Conservation (phyloP, 2,888 invertebrate genomes). For the Odontothrips loti region DNA sequence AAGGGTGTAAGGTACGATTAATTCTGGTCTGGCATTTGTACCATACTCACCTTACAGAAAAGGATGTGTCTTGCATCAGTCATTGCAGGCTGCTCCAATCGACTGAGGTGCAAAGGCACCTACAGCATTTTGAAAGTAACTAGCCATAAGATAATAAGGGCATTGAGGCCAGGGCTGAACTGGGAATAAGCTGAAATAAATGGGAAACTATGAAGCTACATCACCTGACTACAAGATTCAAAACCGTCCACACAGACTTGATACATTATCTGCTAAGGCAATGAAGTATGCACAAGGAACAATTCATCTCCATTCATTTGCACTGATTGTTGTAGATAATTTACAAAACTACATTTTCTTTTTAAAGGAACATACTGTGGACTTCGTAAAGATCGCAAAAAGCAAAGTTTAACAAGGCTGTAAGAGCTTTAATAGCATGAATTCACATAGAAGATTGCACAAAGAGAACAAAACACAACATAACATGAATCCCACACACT, state of each 20-base stretch:
- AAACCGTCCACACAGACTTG: not conserved
- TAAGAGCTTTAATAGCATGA: not conserved
- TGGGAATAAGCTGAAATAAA: not conserved
- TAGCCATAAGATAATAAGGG: not conserved
- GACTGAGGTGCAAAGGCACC: not conserved
- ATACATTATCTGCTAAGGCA: not conserved
- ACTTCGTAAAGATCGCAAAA: not conserved
- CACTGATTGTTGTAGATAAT: not conserved
- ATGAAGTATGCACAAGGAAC: not conserved
- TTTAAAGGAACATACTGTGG: not conserved
- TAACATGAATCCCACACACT: not conserved
- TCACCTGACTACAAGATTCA: not conserved
- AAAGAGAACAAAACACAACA: not conserved
- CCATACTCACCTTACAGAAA: not conserved
- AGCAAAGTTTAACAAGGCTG: not conserved
- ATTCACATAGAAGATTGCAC: not conserved
- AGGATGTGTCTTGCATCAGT: not conserved
- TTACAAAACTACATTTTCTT: not conserved
- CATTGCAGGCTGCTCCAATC: constrained; percentile 12
- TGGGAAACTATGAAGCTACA: not conserved
- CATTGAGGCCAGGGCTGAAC: not conserved
- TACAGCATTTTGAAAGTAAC: not conserved
- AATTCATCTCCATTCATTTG: too few species aligned
- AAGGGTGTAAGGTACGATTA: not conserved
- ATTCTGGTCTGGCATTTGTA: not conserved